Evolutionary conservation across 30 jellyfish, hydroid and myxozoan genomes (phyloP), one percentile per base, ranked within the genome.

Genomic region (Sanderia malayensis): DNA sequence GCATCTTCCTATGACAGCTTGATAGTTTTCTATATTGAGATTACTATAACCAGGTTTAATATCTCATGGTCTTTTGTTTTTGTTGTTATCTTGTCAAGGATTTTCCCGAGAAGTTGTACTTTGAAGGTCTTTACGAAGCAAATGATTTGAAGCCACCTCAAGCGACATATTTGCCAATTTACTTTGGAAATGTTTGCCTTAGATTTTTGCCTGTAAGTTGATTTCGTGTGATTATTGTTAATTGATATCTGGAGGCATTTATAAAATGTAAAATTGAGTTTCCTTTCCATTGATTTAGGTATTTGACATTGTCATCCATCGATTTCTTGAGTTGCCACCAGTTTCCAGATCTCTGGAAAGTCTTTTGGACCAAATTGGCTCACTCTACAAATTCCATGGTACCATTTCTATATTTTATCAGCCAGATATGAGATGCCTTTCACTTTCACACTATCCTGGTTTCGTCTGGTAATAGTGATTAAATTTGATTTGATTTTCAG

Each of bases 131-230:
- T 17, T 74, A 74, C 15, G 94, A 83, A 66, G 96, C 94, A 22
- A 91, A 84, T 75, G 81, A 84, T 31, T 46, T 61, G 72, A 58
- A 41, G 23, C 84, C 87, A 2, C 92, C 84, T 24, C 61, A 68
- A 27, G 67, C 86, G 21, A 45, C 86, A 19, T 89, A 89, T 70
- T 73, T 82, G 32, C 97, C 97, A 29, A 78, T 93, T 71, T 89
- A 89, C 61, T 89, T 89, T 89, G 97, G 97, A 29, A 89, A 89
- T 70, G 89, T 89, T 34, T 89, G 95, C 74, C 80, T 89, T 6
- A 73, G 97, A 15, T 89, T 89, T 67, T 67, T 89, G 19, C 97
- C 97, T 83, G 97, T 89, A 77, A 31, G 92, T 34, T n/a, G n/a
- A n/a, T n/a, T n/a, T n/a, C n/a, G n/a, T n/a, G n/a, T n/a, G n/a